A percentile compares a stretch with the other conserved stretches of the same genome.
Evolutionary conservation across 1,140 invertebrate species (phyloP).

Genomic region (Catajapyx aquilonaris): DNA sequence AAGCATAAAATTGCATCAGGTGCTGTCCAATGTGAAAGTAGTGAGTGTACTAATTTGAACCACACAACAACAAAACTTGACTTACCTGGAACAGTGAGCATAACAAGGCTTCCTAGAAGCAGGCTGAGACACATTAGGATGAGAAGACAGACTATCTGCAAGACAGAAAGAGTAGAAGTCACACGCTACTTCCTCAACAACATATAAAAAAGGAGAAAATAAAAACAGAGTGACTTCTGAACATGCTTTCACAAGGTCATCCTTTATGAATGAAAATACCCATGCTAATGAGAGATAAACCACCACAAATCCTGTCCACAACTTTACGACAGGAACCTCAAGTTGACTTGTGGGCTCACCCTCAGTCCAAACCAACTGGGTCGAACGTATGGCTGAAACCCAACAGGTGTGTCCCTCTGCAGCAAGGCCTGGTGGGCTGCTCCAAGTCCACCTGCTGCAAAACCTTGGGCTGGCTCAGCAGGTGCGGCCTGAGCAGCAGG

Average conservation of each 20-base stretch:
- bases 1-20: slow-evolving; percentile 8
- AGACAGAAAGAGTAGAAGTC: too few relatives aligned
- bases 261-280: too few relatives aligned
- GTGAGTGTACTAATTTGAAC: neutral
- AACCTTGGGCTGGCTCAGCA: slow-evolving; percentile 12
- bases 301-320: too few relatives aligned
- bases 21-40: neutral
- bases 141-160: slow-evolving; percentile 41
- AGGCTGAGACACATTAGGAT: slow-evolving; percentile 63
- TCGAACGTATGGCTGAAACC: slow-evolving; percentile 69
- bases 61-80: slow-evolving; percentile 9
- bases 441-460: slow-evolving; percentile 32
- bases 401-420: slow-evolving; percentile 45
- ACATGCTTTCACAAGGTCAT: too few relatives aligned
- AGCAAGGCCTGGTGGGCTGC: slow-evolving; percentile 64
- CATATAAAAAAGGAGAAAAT: too few relatives aligned
- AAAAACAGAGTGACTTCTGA: too few relatives aligned
- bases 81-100: slow-evolving; percentile 59
- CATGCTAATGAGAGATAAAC: too few relatives aligned
- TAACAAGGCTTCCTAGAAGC: slow-evolving; percentile 55
- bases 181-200: too few relatives aligned
- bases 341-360: too few relatives aligned
- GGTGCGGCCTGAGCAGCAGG: neutral
- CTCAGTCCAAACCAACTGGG: slow-evolving; percentile 64
- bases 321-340: too few relatives aligned